Evolutionary conservation across 2,888 invertebrate species (phyloP).

Genomic region (Dascillus cervinus): DNA sequence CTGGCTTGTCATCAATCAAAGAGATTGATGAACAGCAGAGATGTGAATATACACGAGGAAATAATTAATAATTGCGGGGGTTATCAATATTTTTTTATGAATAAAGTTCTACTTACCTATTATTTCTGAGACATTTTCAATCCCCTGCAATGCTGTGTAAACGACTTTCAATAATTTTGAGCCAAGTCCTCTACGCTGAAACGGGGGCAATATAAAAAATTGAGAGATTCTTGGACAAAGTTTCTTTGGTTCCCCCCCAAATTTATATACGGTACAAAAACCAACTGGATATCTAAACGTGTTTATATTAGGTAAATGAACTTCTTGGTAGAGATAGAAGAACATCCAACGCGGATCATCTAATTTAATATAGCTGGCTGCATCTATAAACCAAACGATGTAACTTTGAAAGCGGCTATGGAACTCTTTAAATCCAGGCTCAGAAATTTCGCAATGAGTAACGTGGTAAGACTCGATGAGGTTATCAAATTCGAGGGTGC

Average conservation of each 20-base stretch:
- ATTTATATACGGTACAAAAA: conserved; percentile 88
- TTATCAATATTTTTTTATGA: no score
- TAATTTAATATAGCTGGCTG: conserved; percentile 86
- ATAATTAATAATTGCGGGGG: no score
- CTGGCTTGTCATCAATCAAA: no score
- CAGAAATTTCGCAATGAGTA: conserved; percentile 65
- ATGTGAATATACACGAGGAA: no score
- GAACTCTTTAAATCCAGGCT: conserved; percentile 67
- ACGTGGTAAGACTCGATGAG: no score
- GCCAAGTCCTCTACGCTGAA: conserved; percentile 79
- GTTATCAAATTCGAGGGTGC: no score
- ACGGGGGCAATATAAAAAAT: conserved; percentile 87
- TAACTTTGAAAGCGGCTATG: conserved; percentile 85
- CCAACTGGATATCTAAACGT: conserved; percentile 69
- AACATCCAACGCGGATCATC: conserved; percentile 90
- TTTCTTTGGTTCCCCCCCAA: conserved; percentile 86
- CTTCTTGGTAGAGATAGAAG: conserved; percentile 75
- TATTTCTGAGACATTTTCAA: conserved; percentile 54
- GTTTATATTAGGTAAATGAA: no score
- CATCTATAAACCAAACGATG: conserved; percentile 93
- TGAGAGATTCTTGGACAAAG: conserved; percentile 88
- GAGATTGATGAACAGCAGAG: no score
- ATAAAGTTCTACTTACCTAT: no score
- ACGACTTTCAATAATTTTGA: conserved; percentile 56
- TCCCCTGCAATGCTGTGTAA: conserved; percentile 32